Evolutionary conservation across 2,113 vertebrate species (phyloP).

Genomic region (Machaerirhynchus nigripectus): DNA sequence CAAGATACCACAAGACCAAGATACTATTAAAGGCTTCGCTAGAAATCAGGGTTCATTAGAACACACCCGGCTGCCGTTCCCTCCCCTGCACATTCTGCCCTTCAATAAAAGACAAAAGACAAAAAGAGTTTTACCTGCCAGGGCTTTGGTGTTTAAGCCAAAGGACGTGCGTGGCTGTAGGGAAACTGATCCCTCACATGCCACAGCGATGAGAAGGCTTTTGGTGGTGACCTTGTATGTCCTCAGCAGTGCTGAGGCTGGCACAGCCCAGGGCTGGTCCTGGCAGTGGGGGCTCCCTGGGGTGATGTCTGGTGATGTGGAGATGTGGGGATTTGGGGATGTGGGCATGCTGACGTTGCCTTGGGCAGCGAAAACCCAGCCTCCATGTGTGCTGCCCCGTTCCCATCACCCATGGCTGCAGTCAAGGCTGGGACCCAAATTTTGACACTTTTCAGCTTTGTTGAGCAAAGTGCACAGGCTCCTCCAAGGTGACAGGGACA

Average conservation of each 20-base stretch:
- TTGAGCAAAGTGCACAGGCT: background rate
- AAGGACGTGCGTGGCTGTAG: background rate
- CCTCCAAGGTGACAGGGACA: background rate
- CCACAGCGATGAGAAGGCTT: background rate
- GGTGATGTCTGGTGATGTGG: background rate
- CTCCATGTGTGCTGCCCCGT: rapidly evolving
- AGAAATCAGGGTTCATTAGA: slow-evolving; percentile 41
- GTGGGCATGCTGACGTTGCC: rapidly evolving
- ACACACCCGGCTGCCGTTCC: background rate
- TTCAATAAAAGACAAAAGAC: slow-evolving; percentile 6
- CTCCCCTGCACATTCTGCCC: background rate
- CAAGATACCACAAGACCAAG: slow-evolving; percentile 9
- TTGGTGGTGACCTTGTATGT: background rate
- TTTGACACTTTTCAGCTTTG: background rate
- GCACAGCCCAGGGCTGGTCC: background rate
- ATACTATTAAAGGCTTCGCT: slow-evolving; percentile 50
- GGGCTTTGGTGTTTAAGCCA: slow-evolving; percentile 17
- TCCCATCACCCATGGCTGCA: background rate
- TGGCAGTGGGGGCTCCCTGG: rapidly evolving
- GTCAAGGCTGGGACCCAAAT: background rate
- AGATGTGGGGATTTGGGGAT: too few relatives aligned
- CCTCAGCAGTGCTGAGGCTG: background rate
- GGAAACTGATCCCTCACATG: background rate
- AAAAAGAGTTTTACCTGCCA: slow-evolving; percentile 4
- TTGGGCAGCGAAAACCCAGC: background rate